phyloP scores from a whole-genome alignment of 1,140 invertebrate species.

The Antheraea pernyi region DNA sequence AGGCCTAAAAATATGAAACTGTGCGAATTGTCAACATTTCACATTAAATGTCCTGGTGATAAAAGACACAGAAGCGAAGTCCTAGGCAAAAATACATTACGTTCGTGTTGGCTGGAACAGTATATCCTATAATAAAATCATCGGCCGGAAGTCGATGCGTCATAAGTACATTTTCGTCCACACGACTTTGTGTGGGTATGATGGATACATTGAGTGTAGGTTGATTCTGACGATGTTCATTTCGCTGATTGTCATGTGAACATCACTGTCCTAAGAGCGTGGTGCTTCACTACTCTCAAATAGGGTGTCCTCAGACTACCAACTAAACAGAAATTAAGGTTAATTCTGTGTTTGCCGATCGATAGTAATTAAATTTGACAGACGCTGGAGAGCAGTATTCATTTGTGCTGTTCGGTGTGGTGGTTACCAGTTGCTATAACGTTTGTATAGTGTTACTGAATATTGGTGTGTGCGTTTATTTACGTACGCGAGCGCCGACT shows the following conservation, averaged over 20 bases:
- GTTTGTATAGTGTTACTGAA: constrained; percentile 74
- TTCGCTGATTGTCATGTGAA: constrained; percentile 26
- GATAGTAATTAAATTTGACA: constrained; percentile 1
- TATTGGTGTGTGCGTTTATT: constrained; percentile 77
- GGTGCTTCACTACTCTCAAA: background rate
- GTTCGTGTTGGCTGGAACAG: constrained; percentile 54
- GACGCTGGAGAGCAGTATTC: background rate
- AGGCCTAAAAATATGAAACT: too few species aligned
- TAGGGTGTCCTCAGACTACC: background rate
- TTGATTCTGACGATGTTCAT: constrained; percentile 39
- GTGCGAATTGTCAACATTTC: too few species aligned
- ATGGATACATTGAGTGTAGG: constrained; percentile 38
- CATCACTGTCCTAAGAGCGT: background rate
- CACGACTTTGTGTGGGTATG: constrained; percentile 62
- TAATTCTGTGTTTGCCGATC: background rate
- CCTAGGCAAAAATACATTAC: background rate
- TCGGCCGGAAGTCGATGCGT: constrained; percentile 76
- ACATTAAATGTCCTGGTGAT: too few species aligned
- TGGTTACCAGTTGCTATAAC: constrained; percentile 47
- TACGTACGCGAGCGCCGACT: constrained; percentile 77
- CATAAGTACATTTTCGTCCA: constrained; percentile 71
- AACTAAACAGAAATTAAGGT: background rate
- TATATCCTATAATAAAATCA: constrained; percentile 76
- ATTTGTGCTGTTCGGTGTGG: background rate
- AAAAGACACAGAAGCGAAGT: background rate